A percentile compares a stretch with the other conserved stretches of the same genome.
phyloP scores from a whole-genome alignment of 2,113 vertebrate species.

The Dunckerocampus dactyliophorus region DNA sequence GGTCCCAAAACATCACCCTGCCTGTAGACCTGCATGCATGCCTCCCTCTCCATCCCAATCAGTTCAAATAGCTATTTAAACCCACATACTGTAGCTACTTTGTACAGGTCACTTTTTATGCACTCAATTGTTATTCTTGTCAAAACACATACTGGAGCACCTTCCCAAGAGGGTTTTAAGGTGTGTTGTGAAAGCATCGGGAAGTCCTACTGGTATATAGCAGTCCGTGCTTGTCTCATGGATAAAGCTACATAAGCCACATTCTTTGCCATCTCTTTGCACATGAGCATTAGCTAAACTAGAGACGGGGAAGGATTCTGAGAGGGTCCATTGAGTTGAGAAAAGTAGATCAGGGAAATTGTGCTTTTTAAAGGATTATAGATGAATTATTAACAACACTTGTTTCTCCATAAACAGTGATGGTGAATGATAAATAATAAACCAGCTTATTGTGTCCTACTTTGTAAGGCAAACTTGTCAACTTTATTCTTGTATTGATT shows the following conservation, averaged over 20 bases:
- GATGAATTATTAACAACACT: constrained; percentile 18
- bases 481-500: constrained; percentile 24
- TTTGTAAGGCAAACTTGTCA: constrained; percentile 27
- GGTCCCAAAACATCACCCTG: constrained; percentile 58
- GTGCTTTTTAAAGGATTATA: constrained; percentile 26
- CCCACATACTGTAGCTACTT: constrained; percentile 38
- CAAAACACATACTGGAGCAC: constrained; percentile 43
- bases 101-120: constrained; percentile 63
- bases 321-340: constrained; percentile 31
- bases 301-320: constrained; percentile 25
- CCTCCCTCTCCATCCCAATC: constrained; percentile 40
- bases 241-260: constrained; percentile 45
- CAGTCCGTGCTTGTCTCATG: constrained; percentile 48
- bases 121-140: constrained; percentile 32
- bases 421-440: constrained; percentile 26
- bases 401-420: constrained; percentile 31
- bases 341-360: constrained; percentile 37
- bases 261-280: constrained; percentile 46
- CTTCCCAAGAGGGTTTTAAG: constrained; percentile 20
- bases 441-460: constrained; percentile 29
- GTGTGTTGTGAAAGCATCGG: constrained; percentile 34
- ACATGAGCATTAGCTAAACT: constrained; percentile 35
- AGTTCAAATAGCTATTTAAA: constrained; percentile 38
- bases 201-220: constrained; percentile 35
- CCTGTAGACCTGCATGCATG: constrained; percentile 66